Evolutionary conservation across 2,888 invertebrate species (phyloP), one percentile per base, ranked within the genome.

Genomic region (Griposia aprilina): DNA sequence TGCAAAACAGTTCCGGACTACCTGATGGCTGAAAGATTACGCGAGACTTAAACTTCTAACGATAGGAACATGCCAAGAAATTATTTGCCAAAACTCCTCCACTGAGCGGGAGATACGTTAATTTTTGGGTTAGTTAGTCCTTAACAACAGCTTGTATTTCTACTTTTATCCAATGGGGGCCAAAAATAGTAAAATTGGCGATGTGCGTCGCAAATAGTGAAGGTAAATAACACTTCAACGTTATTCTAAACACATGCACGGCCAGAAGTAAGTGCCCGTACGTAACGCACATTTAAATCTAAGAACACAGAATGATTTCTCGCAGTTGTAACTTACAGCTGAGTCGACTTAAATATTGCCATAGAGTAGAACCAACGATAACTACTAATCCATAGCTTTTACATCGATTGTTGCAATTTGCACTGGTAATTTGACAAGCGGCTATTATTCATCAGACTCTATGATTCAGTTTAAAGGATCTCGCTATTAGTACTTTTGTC

Each of bases 401-500:
- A 63, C 11, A 26, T 48, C 75, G 50, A 72, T 68, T 72, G 63
- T 75, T 72, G 83, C 80, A 80, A 82, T 71, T 83, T 41, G 17
- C 66, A 71, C 26, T 8, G 15, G 57, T 79, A 26, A 80, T 75
- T 75, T 68, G 23, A 72, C 55, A 72, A 68, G 74, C 30, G 11
- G 13, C 36, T 30, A 60, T 83, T 45, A 78, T 68, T 66, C 10
- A 52, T 30, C 26, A 62, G 36, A 48, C 15, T 74, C 52, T 78
- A 62, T 59, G 11, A 41, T 66, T 57, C 50, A 1, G 8, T 78
- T 74, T 11, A 8, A 52, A 7, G 17, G 3, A 41, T 41, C n/a
- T 55, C 36, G 11, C 6, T 36, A 11, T 6, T 69, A 3, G 36
- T 36, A 23, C 6, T 17, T 36, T 36, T 8, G 30, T 23, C 13